Evolutionary conservation across 2,113 vertebrate species (phyloP).

Genomic region (Amphiprion ocellaris): DNA sequence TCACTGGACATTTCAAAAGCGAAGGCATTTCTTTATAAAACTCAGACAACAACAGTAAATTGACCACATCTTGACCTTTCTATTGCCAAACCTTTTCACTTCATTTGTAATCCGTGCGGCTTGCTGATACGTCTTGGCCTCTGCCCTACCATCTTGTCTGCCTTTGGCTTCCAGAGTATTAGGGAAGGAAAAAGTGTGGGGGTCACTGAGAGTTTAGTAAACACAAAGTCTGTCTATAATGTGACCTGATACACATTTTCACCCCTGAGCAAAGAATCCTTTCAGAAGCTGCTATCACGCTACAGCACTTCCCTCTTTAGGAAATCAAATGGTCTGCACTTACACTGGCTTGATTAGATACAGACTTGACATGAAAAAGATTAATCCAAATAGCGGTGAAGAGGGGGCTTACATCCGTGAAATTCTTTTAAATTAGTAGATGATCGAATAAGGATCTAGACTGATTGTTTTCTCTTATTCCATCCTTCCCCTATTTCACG

Average conservation of each 20-base stretch:
- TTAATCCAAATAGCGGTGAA: conserved; percentile 19
- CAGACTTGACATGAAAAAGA: conserved; percentile 44
- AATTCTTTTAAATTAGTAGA: conserved; percentile 26
- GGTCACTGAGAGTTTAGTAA: conserved; percentile 79
- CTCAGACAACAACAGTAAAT: conserved; percentile 2
- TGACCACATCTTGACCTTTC: conserved; percentile 59
- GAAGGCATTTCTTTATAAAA: not conserved
- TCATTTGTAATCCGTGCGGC: conserved; percentile 19
- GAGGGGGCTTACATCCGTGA: not conserved
- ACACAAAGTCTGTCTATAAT: conserved; percentile 63
- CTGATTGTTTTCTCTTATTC: conserved; percentile 23
- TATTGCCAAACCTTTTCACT: conserved; percentile 49
- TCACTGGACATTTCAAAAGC: not conserved
- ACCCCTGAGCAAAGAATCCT: conserved; percentile 57
- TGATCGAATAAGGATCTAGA: conserved; percentile 25
- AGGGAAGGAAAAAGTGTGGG: conserved; percentile 61
- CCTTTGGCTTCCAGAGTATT: conserved; percentile 24
- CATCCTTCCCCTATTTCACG: conserved; percentile 51
- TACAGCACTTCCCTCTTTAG: conserved; percentile 47
- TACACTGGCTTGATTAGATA: conserved; percentile 36
- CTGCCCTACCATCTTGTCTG: conserved; percentile 33
- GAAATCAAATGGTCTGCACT: conserved; percentile 37
- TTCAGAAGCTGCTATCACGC: conserved; percentile 41
- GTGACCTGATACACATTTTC: conserved; percentile 60
- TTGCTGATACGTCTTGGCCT: conserved; percentile 39